These are phyloP conservation scores for Ophiodon elongatus DNA, from an alignment of 2,113 vertebrate genomes.

Conservation along the genomic window DNA sequence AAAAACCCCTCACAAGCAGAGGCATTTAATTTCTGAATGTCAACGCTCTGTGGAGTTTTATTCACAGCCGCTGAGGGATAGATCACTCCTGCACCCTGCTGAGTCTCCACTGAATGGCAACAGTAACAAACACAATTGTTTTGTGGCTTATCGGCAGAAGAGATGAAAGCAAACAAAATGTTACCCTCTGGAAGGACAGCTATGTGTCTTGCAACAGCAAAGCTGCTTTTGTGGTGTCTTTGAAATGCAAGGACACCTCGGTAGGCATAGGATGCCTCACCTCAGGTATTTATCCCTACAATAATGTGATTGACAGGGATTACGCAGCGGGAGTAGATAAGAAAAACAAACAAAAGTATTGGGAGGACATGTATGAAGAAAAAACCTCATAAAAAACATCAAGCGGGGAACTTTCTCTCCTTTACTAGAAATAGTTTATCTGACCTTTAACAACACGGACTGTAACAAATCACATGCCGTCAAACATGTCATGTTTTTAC, in stretches of 20 bases:
- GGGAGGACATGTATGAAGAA: background rate
- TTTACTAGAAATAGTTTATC: background rate
- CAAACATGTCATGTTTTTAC: background rate
- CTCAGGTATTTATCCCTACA: conserved; percentile 20
- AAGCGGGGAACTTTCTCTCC: background rate
- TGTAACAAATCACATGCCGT: background rate
- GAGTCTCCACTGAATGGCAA: background rate
- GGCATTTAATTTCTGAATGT: background rate
- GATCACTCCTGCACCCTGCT: conserved; percentile 14
- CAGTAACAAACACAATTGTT: conserved; percentile 27
- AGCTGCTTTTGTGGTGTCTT: conserved; percentile 1
- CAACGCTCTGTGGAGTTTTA: conserved; percentile 8
- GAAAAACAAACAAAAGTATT: conserved; percentile 23
- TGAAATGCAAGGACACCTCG: conserved; percentile 10
- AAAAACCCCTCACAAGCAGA: conserved; percentile 2
- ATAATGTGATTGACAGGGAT: conserved; percentile 22
- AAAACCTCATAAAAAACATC: conserved; percentile 20
- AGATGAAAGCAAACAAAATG: conserved; percentile 47
- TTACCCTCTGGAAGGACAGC: conserved; percentile 26
- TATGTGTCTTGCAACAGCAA: conserved; percentile 2
- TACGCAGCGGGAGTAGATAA: conserved; percentile 8
- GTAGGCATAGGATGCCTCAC: background rate
- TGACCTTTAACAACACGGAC: conserved; percentile 23
- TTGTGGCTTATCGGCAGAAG: conserved; percentile 20
- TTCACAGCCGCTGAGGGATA: conserved; percentile 1